These are phyloP conservation scores for Oreohelix idahoensis DNA, from an alignment of 1,140 invertebrate genomes.

Conservation along the genomic window DNA sequence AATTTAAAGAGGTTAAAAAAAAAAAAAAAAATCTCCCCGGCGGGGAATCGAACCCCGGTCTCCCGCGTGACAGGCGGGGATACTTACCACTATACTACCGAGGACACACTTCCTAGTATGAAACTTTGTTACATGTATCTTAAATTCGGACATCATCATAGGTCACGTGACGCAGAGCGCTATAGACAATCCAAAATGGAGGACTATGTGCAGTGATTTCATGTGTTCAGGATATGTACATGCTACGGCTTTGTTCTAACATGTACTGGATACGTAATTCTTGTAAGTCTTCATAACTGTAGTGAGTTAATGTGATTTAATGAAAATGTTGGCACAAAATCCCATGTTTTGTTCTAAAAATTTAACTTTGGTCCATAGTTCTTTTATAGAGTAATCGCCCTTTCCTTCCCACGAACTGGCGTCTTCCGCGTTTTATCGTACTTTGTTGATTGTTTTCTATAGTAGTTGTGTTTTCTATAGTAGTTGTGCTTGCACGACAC, in stretches of 20 bases:
- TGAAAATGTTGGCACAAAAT: background rate
- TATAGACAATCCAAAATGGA: constrained; percentile 5
- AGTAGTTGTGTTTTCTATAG: too few relatives aligned
- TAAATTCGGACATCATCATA: too few relatives aligned
- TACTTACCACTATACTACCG: too few relatives aligned
- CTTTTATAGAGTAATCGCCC: background rate
- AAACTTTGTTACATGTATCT: too few relatives aligned
- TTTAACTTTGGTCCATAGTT: background rate
- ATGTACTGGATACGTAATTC: background rate
- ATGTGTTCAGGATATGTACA: background rate
- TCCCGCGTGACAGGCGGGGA: too few relatives aligned
- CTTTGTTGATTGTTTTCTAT: background rate
- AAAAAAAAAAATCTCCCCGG: background rate
- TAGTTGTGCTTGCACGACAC: too few relatives aligned
- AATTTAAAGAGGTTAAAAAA: too few relatives aligned
- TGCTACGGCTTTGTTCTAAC: background rate
- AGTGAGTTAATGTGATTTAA: background rate
- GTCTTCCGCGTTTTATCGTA: background rate
- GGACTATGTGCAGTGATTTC: background rate
- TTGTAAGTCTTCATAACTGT: background rate
- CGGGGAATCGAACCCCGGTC: too few relatives aligned
- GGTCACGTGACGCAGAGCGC: background rate
- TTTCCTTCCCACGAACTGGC: background rate
- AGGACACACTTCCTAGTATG: too few relatives aligned
- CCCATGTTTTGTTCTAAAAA: background rate